A percentile compares a stretch with the other conserved stretches of the same genome.
phyloP scores from a whole-genome alignment of 2,888 invertebrate species.

The Scaptomyza polygonia region DNA sequence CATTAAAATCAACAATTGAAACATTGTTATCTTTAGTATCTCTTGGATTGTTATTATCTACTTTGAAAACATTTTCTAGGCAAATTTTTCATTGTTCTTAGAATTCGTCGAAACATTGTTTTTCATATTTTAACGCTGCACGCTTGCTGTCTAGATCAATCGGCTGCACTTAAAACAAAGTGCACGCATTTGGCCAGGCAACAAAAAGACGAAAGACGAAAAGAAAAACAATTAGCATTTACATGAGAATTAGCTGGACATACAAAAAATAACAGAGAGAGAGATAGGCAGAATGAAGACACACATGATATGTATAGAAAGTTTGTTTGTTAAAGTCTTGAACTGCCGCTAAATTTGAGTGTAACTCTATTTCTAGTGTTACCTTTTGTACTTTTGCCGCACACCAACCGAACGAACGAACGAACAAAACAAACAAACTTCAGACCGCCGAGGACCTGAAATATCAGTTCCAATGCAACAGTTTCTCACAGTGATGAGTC shows the following conservation, averaged over 20 bases:
- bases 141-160: conserved; percentile 15
- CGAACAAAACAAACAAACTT: conserved; percentile 27
- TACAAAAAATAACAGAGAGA: conserved; percentile 24
- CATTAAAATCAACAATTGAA: background rate
- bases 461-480: conserved; percentile 13
- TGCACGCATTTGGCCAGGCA: conserved; percentile 63
- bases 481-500: conserved; percentile 52
- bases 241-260: conserved; percentile 65
- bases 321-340: conserved; percentile 63
- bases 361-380: conserved; percentile 66
- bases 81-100: background rate
- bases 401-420: too few species aligned
- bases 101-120: background rate
- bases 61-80: too few species aligned
- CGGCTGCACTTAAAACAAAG: conserved; percentile 74
- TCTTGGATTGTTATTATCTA: too few species aligned
- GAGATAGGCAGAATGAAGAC: background rate
- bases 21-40: too few species aligned
- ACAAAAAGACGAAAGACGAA: conserved; percentile 35
- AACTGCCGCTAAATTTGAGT: conserved; percentile 79
- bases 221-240: conserved; percentile 66
- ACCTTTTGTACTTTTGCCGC: conserved; percentile 75
- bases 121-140: conserved; percentile 7
- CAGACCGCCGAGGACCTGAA: conserved; percentile 12
- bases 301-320: conserved; percentile 41